Evolutionary conservation across 2,797 vertebrate species (phyloP), one percentile per base, ranked within the genome.

Genomic region (Poeciliopsis paucimaculata): DNA sequence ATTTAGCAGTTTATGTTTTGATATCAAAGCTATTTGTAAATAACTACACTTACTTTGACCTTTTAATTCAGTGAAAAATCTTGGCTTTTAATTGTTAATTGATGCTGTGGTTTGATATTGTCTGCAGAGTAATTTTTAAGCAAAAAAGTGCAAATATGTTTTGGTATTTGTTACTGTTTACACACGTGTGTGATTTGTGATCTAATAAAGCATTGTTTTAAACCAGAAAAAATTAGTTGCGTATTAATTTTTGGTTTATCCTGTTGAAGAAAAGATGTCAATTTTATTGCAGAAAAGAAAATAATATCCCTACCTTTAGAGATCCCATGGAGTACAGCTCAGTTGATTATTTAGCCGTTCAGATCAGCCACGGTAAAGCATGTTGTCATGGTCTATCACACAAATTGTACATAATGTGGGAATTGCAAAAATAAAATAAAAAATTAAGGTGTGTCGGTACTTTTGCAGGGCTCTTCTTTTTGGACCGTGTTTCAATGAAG

Each of bases 1-100:
- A 76, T 43, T 49, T 55, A 72, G 7, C 47, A 34, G 71, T 34
- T 46, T 45, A 75, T 39, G 31, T 39, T 79, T 18, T 51, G 0
- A 36, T 68, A 70, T 76, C 36, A 64, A 53, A 73, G 28, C 28
- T 39, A 6, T 73, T 76, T 41, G 64, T 36, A 43, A 49, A 62
- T 41, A 12, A 31, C 20, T 76, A 46, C 73, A 41, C 51, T 11
- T 70, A 5, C 26, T 47, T 73, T 84, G 20, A 39, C 77, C 45
- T 84, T 34, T 79, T 16, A 72, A 60, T 36, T 31, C 28, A 62
- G 11, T 23, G 23, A 28, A 9, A 72, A 8, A 28, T n/a, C 2
- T 73, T 45, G 11, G 39, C 36, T 68, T 68, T 28, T n/a, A 45
- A 43, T n/a, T 45, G 23, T 70, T 43, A 70, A 20, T 45, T 45